phyloP scores from a whole-genome alignment of 2,888 invertebrate species.

The Hypolimnas misippus region DNA sequence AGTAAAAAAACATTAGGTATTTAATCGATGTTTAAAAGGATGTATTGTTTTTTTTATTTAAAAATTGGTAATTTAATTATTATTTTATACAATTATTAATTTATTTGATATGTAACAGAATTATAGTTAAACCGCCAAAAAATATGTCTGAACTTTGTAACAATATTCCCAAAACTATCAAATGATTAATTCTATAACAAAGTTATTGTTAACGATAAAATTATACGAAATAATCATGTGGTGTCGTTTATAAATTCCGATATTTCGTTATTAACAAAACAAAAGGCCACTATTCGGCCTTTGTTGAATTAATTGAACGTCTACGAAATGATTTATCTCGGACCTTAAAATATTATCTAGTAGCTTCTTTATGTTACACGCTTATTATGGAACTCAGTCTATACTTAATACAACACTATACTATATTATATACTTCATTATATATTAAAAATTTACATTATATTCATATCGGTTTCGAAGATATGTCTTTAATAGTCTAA shows the following conservation, averaged over 20 bases:
- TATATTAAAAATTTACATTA: slow-evolving; percentile 19
- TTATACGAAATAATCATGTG: background rate
- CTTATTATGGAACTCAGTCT: slow-evolving; percentile 69
- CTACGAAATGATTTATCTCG: slow-evolving; percentile 28
- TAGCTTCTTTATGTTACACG: slow-evolving; percentile 57
- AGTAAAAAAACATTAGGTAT: too few species aligned
- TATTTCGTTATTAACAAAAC: slow-evolving; percentile 23
- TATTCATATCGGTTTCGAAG: slow-evolving; percentile 11
- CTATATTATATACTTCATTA: slow-evolving; percentile 25
- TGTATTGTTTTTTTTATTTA: too few species aligned
- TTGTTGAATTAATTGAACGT: slow-evolving; percentile 35
- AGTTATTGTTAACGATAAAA: background rate
- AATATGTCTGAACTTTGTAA: background rate
- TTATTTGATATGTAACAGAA: background rate
- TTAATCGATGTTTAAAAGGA: too few species aligned
- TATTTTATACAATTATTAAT: background rate
- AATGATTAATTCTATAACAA: background rate
- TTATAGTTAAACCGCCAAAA: background rate
- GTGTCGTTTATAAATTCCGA: slow-evolving; percentile 18
- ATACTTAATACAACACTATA: slow-evolving; percentile 62
- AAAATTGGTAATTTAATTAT: background rate
- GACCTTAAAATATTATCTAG: slow-evolving; percentile 47
- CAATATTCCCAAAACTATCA: background rate
- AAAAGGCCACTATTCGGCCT: slow-evolving; percentile 19
- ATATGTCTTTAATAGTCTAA: slow-evolving; percentile 25